Evolutionary conservation across 2,888 invertebrate genomes (phyloP).

Genomic region (Pseudoips prasinana): DNA sequence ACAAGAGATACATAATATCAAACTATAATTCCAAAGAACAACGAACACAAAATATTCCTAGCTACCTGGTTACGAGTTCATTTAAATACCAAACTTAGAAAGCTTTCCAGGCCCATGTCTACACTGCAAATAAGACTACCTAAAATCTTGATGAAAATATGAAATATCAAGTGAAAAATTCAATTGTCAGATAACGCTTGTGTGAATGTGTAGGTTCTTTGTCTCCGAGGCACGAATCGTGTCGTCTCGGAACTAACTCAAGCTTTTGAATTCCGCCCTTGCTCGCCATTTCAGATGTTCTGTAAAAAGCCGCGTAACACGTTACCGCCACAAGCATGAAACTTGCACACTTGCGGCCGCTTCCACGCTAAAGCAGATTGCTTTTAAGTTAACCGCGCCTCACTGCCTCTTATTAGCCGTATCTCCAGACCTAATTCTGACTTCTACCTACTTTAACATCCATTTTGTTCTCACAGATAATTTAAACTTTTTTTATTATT

Average conservation of each 20-base stretch:
- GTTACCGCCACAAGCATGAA: slow-evolving; percentile 37
- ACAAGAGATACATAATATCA: slow-evolving; percentile 26
- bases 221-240: slow-evolving; percentile 34
- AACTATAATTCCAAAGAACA: slow-evolving; percentile 22
- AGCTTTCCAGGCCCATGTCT: background rate
- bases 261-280: slow-evolving; percentile 49
- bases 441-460: slow-evolving; percentile 14
- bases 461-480: slow-evolving; percentile 14
- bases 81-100: slow-evolving; percentile 8
- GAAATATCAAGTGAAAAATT: slow-evolving; percentile 15
- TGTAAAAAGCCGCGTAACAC: slow-evolving; percentile 50
- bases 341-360: slow-evolving; percentile 46
- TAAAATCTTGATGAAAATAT: slow-evolving; percentile 7
- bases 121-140: background rate
- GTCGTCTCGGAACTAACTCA: slow-evolving; percentile 45
- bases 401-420: slow-evolving; percentile 35
- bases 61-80: slow-evolving; percentile 7
- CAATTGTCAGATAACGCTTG: slow-evolving; percentile 18
- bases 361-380: slow-evolving; percentile 37
- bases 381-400: slow-evolving; percentile 31
- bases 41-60: slow-evolving; percentile 18
- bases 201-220: slow-evolving; percentile 36
- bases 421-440: slow-evolving; percentile 33
- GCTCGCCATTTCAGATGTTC: slow-evolving; percentile 44
- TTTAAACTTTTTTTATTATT: slow-evolving; percentile 12